Evolutionary conservation across 2,888 invertebrate genomes (phyloP).

Genomic region (Napeogenes inachia): DNA sequence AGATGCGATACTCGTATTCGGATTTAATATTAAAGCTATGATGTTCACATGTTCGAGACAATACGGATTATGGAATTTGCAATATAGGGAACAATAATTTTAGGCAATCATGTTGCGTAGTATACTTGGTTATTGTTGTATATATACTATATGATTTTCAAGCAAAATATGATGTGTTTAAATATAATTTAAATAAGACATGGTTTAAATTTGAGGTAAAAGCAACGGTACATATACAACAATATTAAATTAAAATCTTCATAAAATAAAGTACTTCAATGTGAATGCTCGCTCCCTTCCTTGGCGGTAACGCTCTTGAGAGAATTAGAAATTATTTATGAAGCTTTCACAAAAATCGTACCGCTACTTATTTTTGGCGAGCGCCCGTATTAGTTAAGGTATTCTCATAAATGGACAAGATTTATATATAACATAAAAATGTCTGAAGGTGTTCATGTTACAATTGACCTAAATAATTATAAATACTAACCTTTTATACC

Average conservation of each 20-base stretch:
- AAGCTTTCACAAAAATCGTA: slow-evolving; percentile 22
- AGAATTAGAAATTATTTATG: slow-evolving; percentile 27
- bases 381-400: slow-evolving; percentile 7
- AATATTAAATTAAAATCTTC: slow-evolving; percentile 15
- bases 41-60: slow-evolving; percentile 25
- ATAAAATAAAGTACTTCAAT: slow-evolving; percentile 18
- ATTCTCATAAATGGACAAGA: slow-evolving; percentile 5
- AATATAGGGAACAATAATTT: slow-evolving; percentile 26
- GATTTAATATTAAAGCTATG: slow-evolving; percentile 28
- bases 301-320: slow-evolving; percentile 21
- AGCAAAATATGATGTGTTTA: slow-evolving; percentile 1
- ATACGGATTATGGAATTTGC: slow-evolving; percentile 28
- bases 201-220: neutral
- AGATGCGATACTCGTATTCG: slow-evolving; percentile 23
- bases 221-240: slow-evolving; percentile 1
- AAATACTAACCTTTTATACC: neutral
- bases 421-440: neutral
- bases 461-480: neutral
- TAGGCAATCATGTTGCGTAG: slow-evolving; percentile 12
- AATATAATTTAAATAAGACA: neutral
- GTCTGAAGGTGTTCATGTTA: slow-evolving; percentile 2
- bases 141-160: neutral
- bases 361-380: slow-evolving; percentile 16
- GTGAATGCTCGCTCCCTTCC: slow-evolving; percentile 17
- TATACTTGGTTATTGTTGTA: neutral